Base-by-base conservation (phyloP, 2,113 vertebrate species). In the Syrmaticus mikado region DNA sequence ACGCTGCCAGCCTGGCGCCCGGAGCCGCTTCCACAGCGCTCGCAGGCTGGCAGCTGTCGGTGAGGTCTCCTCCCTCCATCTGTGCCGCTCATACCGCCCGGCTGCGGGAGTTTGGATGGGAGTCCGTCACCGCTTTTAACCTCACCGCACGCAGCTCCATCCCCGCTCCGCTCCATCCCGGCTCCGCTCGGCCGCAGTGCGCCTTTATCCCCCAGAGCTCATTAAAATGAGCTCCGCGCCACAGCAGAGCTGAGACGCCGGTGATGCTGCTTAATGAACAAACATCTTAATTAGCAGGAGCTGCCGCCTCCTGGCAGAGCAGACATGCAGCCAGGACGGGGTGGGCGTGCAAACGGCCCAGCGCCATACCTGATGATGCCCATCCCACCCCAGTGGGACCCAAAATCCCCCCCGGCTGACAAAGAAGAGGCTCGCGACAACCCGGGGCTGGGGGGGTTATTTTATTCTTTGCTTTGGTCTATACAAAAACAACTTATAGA, bases 381-480 rank as follows among this genome's bases (percentile, higher is more conserved):
- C n/a, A 28, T 64, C 34, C 13, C 32, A 22, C 34, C 66, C 53
- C 82, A 8, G 16, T 20, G 60, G 50, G 61, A 13, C 77, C 8
- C 8, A 0, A 11, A 21, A 32, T 53, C 5, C 0, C 32, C 80
- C 71, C 53, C 52, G 30, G 71, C 40, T 0, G 2, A 60, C 11
- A 25, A 95, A 91, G 84, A 96, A 95, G 13, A 82, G 73, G 88
- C 72, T 87, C 72, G 48, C 62, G 72, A 87, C 91, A 82, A 48
- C 65, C 15, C 57, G 1, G 87, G 94, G 92, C 93, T 94, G 92
- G 91, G 93, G 76, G 94, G 87, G 92, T 96, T 97, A 93, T 97
- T 98, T 97, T 98, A 98, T 98, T 96, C 90, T 97, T 97, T 97
- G 97, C 97, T 98, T 98, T 98, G 97, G 98, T 98, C 97, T 97